A percentile compares a stretch with the other conserved stretches of the same genome.
These are phyloP conservation scores for Betta splendens DNA, from an alignment of 2,797 vertebrate species.

Conservation along the genomic window DNA sequence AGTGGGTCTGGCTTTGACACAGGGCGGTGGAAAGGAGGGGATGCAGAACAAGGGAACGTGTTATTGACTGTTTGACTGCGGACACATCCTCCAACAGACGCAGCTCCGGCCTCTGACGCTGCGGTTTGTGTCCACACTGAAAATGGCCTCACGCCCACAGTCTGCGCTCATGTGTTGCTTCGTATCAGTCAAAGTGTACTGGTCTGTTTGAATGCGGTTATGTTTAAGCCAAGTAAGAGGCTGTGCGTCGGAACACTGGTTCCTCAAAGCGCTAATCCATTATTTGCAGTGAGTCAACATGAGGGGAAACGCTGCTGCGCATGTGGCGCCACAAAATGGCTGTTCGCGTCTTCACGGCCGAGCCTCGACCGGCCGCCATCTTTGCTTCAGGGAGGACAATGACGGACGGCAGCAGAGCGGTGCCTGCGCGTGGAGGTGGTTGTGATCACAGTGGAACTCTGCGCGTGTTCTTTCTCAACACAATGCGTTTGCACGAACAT, in stretches of 20 bases:
- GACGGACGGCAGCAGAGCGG: no score
- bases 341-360: slow-evolving; percentile 54
- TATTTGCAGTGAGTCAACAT: no score
- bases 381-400: slow-evolving; percentile 69
- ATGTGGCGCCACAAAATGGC: slow-evolving; percentile 78
- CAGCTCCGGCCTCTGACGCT: slow-evolving; percentile 44
- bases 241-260: no score
- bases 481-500: fast-evolving
- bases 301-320: slow-evolving; percentile 9
- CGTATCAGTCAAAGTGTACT: slow-evolving; percentile 38
- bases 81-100: slow-evolving; percentile 58
- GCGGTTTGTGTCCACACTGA: slow-evolving; percentile 30
- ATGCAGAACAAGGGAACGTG: slow-evolving; percentile 12
- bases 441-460: no score
- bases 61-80: slow-evolving; percentile 36
- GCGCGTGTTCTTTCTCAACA: fast-evolving
- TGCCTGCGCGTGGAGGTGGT: no score
- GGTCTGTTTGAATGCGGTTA: slow-evolving; percentile 3
- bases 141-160: no score
- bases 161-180: slow-evolving; percentile 50
- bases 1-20: background rate
- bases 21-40: background rate
- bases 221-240: background rate
- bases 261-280: no score
- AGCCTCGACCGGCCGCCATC: slow-evolving; percentile 71